Percentiles rank a stretch among this genome's conserved stretches.
Conservation (phyloP, 2,888 invertebrate genomes). For the Antitype chi region DNA sequence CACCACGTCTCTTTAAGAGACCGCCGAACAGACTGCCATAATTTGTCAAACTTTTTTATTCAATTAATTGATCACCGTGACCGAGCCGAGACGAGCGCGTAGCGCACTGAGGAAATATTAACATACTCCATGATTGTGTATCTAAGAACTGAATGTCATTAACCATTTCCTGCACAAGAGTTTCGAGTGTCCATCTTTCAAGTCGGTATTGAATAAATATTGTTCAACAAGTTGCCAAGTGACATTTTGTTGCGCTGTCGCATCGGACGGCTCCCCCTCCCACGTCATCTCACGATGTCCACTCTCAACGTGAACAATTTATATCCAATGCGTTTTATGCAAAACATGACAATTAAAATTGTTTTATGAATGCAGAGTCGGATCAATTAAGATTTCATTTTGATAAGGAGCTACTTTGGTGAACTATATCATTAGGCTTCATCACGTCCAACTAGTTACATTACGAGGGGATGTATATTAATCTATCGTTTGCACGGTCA, state of each 20-base stretch:
- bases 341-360: conserved; percentile 88
- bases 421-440: conserved; percentile 80
- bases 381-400: conserved; percentile 88
- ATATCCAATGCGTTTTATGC: conserved; percentile 84
- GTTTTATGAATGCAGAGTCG: conserved; percentile 85
- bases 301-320: conserved; percentile 82
- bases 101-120: conserved; percentile 80
- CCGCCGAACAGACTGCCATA: conserved; percentile 80
- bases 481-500: conserved; percentile 47
- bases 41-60: conserved; percentile 88
- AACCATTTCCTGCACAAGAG: conserved; percentile 86
- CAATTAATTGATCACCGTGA: conserved; percentile 84
- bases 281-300: conserved; percentile 80
- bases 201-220: conserved; percentile 88
- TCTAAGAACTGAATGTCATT: conserved; percentile 88
- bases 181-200: conserved; percentile 85
- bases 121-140: conserved; percentile 83
- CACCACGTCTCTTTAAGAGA: conserved; percentile 75
- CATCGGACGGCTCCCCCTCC: conserved; percentile 73
- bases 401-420: conserved; percentile 85
- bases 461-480: conserved; percentile 68
- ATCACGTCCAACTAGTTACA: conserved; percentile 76
- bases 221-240: conserved; percentile 88
- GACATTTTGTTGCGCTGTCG: conserved; percentile 84
- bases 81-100: conserved; percentile 66